A percentile compares a stretch with the other conserved stretches of the same genome.
phyloP scores from a whole-genome alignment of 2,797 vertebrate genomes.

The Manis pentadactyla region DNA sequence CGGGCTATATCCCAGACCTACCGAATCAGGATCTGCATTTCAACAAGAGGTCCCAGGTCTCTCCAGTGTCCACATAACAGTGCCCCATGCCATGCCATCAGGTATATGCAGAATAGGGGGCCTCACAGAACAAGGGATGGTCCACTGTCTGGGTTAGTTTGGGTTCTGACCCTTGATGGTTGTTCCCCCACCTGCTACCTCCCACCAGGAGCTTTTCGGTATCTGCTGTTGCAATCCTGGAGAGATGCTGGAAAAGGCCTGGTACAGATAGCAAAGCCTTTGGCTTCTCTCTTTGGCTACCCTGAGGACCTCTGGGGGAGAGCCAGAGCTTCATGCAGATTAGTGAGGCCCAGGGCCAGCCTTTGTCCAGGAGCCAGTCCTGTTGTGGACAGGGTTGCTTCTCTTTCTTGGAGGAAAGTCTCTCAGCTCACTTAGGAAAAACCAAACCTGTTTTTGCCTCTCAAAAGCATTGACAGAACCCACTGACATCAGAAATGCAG shows the following conservation, averaged over 20 bases:
- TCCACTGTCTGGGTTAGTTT: neutral
- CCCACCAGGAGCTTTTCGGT: neutral
- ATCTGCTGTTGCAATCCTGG: neutral
- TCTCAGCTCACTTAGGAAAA: neutral
- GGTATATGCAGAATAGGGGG: neutral
- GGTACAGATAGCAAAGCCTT: slow-evolving; percentile 30
- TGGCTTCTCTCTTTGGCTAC: slow-evolving; percentile 29
- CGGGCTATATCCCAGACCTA: neutral
- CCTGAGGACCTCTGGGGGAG: neutral
- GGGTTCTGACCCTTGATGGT: neutral
- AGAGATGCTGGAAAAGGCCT: neutral
- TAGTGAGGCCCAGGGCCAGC: neutral
- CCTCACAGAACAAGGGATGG: neutral
- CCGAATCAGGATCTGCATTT: neutral
- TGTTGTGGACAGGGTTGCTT: neutral
- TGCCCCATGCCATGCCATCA: neutral
- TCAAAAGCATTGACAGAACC: neutral
- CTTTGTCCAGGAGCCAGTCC: slow-evolving; percentile 25
- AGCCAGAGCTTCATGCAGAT: neutral
- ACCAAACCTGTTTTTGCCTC: neutral
- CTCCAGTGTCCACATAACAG: neutral
- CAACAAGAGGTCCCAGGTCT: neutral
- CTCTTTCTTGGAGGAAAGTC: neutral
- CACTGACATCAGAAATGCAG: neutral
- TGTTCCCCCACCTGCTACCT: rapidly evolving